Evolutionary conservation across 37 sponge, comb jelly and placozoan genomes (phyloP).

Genomic region (Spongilla lacustris): DNA sequence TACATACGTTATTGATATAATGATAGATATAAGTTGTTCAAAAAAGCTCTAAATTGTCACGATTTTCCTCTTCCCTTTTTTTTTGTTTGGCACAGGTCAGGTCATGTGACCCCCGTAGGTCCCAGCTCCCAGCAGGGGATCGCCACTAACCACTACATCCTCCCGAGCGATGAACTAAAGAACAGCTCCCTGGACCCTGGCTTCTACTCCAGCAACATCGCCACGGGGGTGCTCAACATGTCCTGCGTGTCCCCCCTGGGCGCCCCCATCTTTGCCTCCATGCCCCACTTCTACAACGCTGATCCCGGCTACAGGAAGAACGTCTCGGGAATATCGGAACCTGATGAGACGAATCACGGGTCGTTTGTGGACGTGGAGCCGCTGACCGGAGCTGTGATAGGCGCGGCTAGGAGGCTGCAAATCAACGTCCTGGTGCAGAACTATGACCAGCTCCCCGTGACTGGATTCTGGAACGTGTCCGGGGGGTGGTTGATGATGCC

Average conservation of each 20-base stretch:
- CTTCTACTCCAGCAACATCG: conserved; percentile 63
- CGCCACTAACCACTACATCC: conserved; percentile 40
- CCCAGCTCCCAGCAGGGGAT: conserved; percentile 38
- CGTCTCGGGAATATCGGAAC: conserved; percentile 61
- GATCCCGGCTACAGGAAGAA: conserved; percentile 62
- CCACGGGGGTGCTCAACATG: conserved; percentile 84
- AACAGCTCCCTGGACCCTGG: conserved; percentile 66
- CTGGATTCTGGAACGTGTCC: not conserved
- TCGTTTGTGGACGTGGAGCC: conserved; percentile 85
- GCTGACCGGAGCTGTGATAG: conserved; percentile 63
- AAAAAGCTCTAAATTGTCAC: too few species aligned
- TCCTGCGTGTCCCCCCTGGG: conserved; percentile 66
- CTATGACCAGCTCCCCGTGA: not conserved
- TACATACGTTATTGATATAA: too few species aligned
- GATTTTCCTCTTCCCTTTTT: too few species aligned
- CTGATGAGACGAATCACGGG: conserved; percentile 52
- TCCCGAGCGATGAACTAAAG: conserved; percentile 67
- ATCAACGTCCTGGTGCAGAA: conserved; percentile 57
- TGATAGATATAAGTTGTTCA: too few species aligned
- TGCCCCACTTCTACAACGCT: conserved; percentile 91
- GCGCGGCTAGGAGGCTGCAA: conserved; percentile 81
- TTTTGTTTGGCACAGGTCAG: not conserved
- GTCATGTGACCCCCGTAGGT: not conserved
- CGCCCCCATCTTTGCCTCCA: conserved; percentile 85
- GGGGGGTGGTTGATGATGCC: conserved; percentile 56